These are phyloP conservation scores for Zonotrichia leucophrys DNA, from an alignment of 2,113 vertebrate genomes.

Conservation along the genomic window DNA sequence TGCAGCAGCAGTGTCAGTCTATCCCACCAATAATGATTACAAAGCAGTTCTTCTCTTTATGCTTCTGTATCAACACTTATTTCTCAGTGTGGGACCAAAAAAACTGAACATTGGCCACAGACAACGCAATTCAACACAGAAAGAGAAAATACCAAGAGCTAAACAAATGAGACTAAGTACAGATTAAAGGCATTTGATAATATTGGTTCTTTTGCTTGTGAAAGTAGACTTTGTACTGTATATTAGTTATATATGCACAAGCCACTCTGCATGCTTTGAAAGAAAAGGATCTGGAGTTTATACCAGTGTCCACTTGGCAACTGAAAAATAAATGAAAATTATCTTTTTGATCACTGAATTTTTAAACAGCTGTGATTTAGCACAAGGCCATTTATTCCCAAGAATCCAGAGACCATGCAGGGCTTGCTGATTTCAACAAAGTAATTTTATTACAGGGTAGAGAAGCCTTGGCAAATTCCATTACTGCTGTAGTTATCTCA, in stretches of 20 bases:
- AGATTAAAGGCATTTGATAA: background rate
- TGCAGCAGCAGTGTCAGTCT: background rate
- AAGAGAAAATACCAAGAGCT: background rate
- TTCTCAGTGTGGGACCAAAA: background rate
- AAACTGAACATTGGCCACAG: background rate
- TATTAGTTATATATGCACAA: background rate
- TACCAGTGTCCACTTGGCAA: background rate
- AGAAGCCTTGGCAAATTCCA: slow-evolving; percentile 22
- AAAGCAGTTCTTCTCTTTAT: background rate
- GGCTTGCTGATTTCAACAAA: background rate
- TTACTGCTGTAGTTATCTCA: slow-evolving; percentile 28
- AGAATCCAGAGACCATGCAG: background rate
- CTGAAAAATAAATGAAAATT: background rate
- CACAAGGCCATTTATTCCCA: background rate
- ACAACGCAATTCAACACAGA: background rate
- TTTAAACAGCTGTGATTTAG: background rate
- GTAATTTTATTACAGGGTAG: slow-evolving; percentile 24
- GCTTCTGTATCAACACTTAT: background rate
- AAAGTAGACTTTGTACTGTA: background rate
- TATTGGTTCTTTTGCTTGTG: background rate
- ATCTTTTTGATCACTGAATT: background rate
- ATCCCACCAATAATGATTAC: background rate
- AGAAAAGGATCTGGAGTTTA: background rate
- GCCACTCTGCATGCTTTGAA: background rate
- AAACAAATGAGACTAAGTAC: background rate